Percentiles rank a stretch among this genome's conserved stretches.
Conservation (phyloP, 2,888 invertebrate species). For the Andrena fulva region DNA sequence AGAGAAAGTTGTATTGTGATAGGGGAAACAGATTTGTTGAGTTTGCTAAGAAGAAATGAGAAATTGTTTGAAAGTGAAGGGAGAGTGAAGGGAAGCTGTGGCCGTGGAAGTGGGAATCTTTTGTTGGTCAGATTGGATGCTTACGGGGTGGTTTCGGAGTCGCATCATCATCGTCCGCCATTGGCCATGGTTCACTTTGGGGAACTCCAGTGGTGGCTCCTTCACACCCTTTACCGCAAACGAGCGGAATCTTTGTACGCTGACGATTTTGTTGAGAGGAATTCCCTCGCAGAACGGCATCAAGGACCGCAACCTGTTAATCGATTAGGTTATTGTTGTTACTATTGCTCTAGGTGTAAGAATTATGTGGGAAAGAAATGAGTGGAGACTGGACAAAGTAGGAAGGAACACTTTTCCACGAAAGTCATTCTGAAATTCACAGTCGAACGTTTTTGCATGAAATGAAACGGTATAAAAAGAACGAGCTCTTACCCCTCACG, state of each 20-base stretch:
- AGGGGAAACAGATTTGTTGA: too few relatives aligned
- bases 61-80: too few relatives aligned
- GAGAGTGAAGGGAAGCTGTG: too few relatives aligned
- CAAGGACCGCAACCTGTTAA: constrained; percentile 71
- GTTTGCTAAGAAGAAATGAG: too few relatives aligned
- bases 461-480: background rate
- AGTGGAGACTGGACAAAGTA: background rate
- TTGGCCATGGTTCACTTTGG: constrained; percentile 61
- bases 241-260: constrained; percentile 68
- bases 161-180: constrained; percentile 52
- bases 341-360: too few relatives aligned
- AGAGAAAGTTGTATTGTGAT: too few relatives aligned
- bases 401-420: background rate
- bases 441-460: too few relatives aligned
- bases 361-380: too few relatives aligned
- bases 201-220: constrained; percentile 65
- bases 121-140: background rate
- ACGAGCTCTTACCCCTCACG: background rate
- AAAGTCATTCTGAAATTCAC: too few relatives aligned
- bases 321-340: background rate
- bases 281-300: constrained; percentile 71
- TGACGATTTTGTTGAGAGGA: constrained; percentile 53
- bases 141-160: constrained; percentile 40
- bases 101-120: too few relatives aligned
- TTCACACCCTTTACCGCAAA: constrained; percentile 44